Evolutionary conservation across 1,140 invertebrate genomes (phyloP).

Genomic region (Bursaphelenchus mucronatus): DNA sequence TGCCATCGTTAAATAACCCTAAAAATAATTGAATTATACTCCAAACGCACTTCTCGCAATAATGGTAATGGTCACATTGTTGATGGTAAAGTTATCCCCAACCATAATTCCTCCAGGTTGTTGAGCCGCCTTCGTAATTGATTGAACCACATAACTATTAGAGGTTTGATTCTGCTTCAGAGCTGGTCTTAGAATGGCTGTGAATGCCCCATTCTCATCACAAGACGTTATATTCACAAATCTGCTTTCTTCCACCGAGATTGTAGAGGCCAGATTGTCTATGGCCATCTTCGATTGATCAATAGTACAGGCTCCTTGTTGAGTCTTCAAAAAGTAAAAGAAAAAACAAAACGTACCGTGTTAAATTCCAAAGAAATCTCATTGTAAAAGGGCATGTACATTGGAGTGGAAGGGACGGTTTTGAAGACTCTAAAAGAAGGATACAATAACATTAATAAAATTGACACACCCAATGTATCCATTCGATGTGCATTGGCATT

Average conservation of each 20-base stretch:
- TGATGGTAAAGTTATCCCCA: constrained; percentile 22
- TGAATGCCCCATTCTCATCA: neutral
- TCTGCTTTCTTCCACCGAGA: constrained; percentile 5
- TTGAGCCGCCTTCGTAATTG: constrained; percentile 23
- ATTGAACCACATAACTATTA: constrained; percentile 37
- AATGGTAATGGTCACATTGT: constrained; percentile 23
- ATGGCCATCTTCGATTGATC: constrained; percentile 7
- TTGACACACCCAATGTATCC: constrained; percentile 11
- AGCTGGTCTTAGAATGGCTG: constrained; percentile 16
- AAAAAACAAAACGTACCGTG: constrained; percentile 2
- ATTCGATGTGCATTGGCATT: constrained; percentile 9
- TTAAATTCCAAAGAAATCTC: constrained; percentile 13
- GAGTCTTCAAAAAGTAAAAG: neutral
- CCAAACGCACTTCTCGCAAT: constrained; percentile 19
- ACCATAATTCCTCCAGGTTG: constrained; percentile 18
- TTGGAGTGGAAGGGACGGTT: constrained; percentile 3
- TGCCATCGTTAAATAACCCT: constrained; percentile 21
- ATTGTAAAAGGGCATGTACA: constrained; percentile 1
- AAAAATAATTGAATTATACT: constrained; percentile 6
- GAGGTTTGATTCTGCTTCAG: constrained; percentile 20
- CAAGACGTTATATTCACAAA: constrained; percentile 8
- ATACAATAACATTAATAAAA: neutral
- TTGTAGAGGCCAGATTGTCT: neutral
- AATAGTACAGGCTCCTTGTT: constrained; percentile 1
- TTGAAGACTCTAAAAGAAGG: constrained; percentile 3